Conservation (phyloP, 2,888 invertebrate species). For the Pyrocoelia pectoralis region DNA sequence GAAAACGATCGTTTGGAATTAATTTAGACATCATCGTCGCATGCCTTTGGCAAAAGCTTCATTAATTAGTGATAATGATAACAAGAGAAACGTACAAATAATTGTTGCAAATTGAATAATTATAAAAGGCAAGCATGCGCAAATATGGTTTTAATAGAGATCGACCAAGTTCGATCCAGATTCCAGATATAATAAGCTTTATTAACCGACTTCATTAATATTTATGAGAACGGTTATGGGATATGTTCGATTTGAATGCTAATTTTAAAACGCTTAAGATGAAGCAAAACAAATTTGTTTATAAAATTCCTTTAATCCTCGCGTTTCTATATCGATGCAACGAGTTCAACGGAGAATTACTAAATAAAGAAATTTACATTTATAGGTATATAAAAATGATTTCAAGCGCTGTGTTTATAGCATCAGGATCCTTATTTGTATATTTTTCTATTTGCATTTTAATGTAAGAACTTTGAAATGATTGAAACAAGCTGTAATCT, state of each 20-base stretch:
- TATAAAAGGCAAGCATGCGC: slow-evolving; percentile 27
- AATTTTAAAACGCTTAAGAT: slow-evolving; percentile 15
- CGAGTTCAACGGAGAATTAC: background rate
- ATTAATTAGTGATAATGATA: slow-evolving; percentile 30
- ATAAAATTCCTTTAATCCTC: slow-evolving; percentile 5
- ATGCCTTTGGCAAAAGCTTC: slow-evolving; percentile 31
- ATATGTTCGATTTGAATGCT: slow-evolving; percentile 21
- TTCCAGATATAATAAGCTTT: slow-evolving; percentile 19
- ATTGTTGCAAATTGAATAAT: slow-evolving; percentile 34
- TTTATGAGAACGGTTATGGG: slow-evolving; percentile 24
- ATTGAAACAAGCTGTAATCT: too few relatives aligned
- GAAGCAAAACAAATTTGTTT: slow-evolving; percentile 8
- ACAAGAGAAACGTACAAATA: slow-evolving; percentile 37
- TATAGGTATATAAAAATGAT: background rate
- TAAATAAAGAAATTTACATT: slow-evolving; percentile 6
- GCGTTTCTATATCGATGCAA: background rate
- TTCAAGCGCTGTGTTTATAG: background rate
- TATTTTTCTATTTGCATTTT: background rate
- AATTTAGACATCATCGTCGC: slow-evolving; percentile 32
- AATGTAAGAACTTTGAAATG: background rate
- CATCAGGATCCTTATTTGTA: background rate
- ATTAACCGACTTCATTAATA: slow-evolving; percentile 23
- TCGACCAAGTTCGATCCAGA: slow-evolving; percentile 6
- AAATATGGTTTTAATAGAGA: background rate
- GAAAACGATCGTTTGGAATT: slow-evolving; percentile 35